Base-by-base conservation (phyloP, 2,888 invertebrate species). In the Muschampia plurimacula region DNA sequence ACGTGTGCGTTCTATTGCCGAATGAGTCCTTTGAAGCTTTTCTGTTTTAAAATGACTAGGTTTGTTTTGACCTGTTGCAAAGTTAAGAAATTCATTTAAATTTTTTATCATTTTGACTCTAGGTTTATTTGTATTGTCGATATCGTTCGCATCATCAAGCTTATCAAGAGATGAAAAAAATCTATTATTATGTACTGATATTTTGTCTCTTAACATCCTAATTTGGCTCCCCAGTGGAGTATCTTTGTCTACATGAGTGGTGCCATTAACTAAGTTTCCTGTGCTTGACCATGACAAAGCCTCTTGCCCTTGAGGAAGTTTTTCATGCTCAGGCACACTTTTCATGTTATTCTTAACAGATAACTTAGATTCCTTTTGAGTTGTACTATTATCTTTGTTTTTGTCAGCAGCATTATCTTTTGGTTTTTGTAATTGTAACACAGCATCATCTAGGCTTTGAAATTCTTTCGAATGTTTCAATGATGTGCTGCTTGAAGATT, bases 71-170 rank as follows among this genome's bases (percentile, higher is more conserved):
- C 95, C 93, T 2, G 96, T 95, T 0, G 97, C 96, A 82, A 98
- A 97, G 82, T 96, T 97, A 0, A 97, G 93, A 85, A 98, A 98
- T 89, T 98, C 98, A 82, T 97, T 97, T 52, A 98, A 93, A 87
- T 98, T 98, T 88, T 97, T 97, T 2, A 98, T 97, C 91, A 89
- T 90, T 84, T 84, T 95, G 78, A 91, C 91, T 90, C 86, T 89
- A 46, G 89, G 90, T 82, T 86, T 90, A 75, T 80, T 90, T 77
- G 74, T 83, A 71, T 80, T 85, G 80, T 88, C 95, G 80, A 84
- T 86, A 84, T 75, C 88, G 78, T 77, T 83, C 15, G 86, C 76
- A 66, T 83, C 83, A 74, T 96, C 95, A 63, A 95, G 86, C 80
- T 95, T 95, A 75, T 96, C 96, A 72, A 96, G 84, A 0, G 96